These are phyloP conservation scores for Engystomops pustulosus DNA, from an alignment of 2,113 vertebrate species.

Conservation along the genomic window DNA sequence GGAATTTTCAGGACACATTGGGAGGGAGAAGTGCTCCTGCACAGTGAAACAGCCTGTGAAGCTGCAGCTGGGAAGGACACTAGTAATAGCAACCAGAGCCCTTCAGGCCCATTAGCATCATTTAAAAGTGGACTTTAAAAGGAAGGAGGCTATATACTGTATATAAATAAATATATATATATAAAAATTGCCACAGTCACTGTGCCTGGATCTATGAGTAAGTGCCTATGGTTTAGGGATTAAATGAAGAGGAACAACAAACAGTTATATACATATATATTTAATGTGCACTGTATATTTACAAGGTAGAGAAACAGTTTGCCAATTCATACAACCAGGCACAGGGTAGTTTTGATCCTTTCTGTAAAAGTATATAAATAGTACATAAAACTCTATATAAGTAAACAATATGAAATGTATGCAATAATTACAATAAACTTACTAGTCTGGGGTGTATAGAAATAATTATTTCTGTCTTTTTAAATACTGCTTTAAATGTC, in stretches of 20 bases:
- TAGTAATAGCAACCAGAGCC: too few relatives aligned
- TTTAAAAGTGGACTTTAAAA: too few relatives aligned
- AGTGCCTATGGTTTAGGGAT: too few relatives aligned
- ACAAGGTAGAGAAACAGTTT: slow-evolving; percentile 67
- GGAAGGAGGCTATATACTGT: too few relatives aligned
- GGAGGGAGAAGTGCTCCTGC: too few relatives aligned
- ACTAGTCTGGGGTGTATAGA: slow-evolving; percentile 68
- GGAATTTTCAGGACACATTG: too few relatives aligned
- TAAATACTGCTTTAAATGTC: slow-evolving; percentile 74
- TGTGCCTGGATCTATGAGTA: too few relatives aligned
- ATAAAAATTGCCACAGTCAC: too few relatives aligned
- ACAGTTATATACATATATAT: slow-evolving; percentile 36
- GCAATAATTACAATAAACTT: slow-evolving; percentile 72
- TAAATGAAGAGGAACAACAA: not conserved
- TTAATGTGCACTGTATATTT: slow-evolving; percentile 76
- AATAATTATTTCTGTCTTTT: slow-evolving; percentile 68
- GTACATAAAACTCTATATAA: slow-evolving; percentile 73
- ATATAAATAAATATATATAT: too few relatives aligned
- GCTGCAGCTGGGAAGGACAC: too few relatives aligned
- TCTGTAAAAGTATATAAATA: slow-evolving; percentile 80
- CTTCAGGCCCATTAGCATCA: too few relatives aligned
- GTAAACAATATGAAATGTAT: slow-evolving; percentile 73
- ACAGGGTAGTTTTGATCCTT: slow-evolving; percentile 65
- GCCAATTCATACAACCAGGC: slow-evolving; percentile 69
- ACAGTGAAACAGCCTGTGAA: too few relatives aligned